Base-by-base conservation (phyloP, 2,113 vertebrate species). In the Chiloscyllium plagiosum region DNA sequence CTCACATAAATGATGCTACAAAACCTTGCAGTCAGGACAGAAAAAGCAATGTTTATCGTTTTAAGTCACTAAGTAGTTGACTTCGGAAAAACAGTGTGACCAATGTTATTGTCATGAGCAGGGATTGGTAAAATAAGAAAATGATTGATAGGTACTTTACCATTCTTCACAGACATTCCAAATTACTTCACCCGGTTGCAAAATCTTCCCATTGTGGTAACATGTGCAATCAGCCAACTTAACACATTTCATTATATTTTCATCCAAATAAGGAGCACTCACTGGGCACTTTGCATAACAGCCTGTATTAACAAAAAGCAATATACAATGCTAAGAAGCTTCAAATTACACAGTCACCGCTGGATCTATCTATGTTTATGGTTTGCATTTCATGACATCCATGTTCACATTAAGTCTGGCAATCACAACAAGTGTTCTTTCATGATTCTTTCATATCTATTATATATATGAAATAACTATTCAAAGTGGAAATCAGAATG, bases 251-350 rank as follows among this genome's bases (percentile, higher is more conserved):
- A 97, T 97, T 29, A 96, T 97, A 96, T 98, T 98, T 96, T 98
- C 97, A 96, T 99, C 98, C 97, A 98, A 97, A 96, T 98, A 98
- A 29, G 98, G 98, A 0, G 95, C 92, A 8, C 96, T 97, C 0
- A 97, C 96, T 4, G 98, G 97, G 96, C 98, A 99, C 96, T 96
- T 98, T 33, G 98, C 98, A 65, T 98, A 99, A 94, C 98, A 99
- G n/a, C 98, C 98, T 99, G 96, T 95, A 20, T 80, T 26, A 72
- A 52, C 29, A 96, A 92, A 80, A 70, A 93, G 19, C 1, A 93
- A 15, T 50, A 52, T 61, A 24, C 37, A 13, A 72, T 90, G 33
- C 7, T 70, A 42, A 93, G 12, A 92, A n/a, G 19, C 76, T 93
- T 22, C 8, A 33, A 61, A 56, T 17, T 66, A 66, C 61, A 61